Evolutionary conservation across 1,140 invertebrate genomes (phyloP).

Genomic region (Sweltsa coloradensis): DNA sequence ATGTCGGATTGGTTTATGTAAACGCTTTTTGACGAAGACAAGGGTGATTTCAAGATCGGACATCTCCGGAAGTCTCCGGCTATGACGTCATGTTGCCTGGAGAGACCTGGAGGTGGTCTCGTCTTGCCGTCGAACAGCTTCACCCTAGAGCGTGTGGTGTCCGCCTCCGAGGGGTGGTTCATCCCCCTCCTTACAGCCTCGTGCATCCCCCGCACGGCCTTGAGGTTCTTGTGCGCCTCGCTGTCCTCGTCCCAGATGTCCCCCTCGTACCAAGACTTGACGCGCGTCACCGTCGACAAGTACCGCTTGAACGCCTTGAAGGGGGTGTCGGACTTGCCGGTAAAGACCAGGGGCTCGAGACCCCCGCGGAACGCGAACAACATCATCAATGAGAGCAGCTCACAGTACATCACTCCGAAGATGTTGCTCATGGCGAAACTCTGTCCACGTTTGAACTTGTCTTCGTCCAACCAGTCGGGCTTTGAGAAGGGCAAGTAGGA

Average conservation of each 20-base stretch:
- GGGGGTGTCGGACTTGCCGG: constrained; percentile 16
- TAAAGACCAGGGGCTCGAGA: constrained; percentile 17
- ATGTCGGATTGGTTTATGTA: constrained; percentile 13
- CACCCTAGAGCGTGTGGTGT: too few relatives aligned
- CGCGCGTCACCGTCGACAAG: constrained; percentile 25
- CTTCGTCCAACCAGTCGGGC: constrained; percentile 18
- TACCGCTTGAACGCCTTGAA: constrained; percentile 27
- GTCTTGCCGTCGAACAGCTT: too few relatives aligned
- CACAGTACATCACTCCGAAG: constrained; percentile 12
- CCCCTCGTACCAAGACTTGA: constrained; percentile 28
- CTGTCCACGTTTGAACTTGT: constrained; percentile 14
- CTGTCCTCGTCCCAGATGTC: constrained; percentile 23
- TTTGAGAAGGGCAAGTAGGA: too few relatives aligned
- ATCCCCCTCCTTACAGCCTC: constrained; percentile 17
- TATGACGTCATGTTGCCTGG: too few relatives aligned
- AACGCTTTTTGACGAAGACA: too few relatives aligned
- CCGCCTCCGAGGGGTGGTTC: neutral
- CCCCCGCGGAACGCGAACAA: constrained; percentile 9
- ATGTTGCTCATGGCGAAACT: constrained; percentile 13
- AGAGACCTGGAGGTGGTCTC: too few relatives aligned
- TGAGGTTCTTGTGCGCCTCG: constrained; percentile 20
- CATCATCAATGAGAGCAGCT: constrained; percentile 13
- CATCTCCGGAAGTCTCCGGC: too few relatives aligned
- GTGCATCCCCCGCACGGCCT: constrained; percentile 27
- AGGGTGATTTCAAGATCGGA: too few relatives aligned